Conservation (phyloP, 2,797 vertebrate genomes). For the Enteromius treurensis region DNA sequence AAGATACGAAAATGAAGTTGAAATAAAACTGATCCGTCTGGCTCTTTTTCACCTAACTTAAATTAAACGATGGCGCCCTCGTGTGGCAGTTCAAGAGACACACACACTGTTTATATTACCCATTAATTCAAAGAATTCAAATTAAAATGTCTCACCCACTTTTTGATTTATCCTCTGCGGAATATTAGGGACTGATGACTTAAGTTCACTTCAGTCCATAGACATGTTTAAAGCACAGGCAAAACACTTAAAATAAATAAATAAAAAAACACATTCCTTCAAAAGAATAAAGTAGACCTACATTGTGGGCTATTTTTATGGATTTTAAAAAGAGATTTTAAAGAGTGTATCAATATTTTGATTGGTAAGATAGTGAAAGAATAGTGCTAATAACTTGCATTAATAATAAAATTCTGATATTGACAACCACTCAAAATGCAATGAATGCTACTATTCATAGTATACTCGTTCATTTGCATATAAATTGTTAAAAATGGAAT, state of each 20-base stretch:
- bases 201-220: background rate
- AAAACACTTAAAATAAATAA: too few relatives aligned
- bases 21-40: constrained; percentile 56
- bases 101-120: background rate
- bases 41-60: constrained; percentile 47
- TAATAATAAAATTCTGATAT: background rate
- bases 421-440: too few relatives aligned
- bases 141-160: background rate
- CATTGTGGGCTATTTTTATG: background rate
- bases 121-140: background rate
- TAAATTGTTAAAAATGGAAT: background rate
- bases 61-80: constrained; percentile 64
- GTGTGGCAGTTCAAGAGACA: constrained; percentile 55
- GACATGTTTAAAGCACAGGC: background rate
- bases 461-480: too few relatives aligned
- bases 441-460: background rate
- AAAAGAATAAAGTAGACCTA: background rate
- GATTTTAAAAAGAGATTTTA: background rate
- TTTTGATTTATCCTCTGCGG: background rate
- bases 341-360: background rate
- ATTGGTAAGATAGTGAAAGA: background rate
- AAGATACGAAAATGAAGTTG: constrained; percentile 76
- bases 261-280: background rate
- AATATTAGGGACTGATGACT: background rate
- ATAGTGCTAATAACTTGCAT: background rate